Base-by-base conservation (phyloP, 2,797 vertebrate species). In the Cacajao melanocephalus region DNA sequence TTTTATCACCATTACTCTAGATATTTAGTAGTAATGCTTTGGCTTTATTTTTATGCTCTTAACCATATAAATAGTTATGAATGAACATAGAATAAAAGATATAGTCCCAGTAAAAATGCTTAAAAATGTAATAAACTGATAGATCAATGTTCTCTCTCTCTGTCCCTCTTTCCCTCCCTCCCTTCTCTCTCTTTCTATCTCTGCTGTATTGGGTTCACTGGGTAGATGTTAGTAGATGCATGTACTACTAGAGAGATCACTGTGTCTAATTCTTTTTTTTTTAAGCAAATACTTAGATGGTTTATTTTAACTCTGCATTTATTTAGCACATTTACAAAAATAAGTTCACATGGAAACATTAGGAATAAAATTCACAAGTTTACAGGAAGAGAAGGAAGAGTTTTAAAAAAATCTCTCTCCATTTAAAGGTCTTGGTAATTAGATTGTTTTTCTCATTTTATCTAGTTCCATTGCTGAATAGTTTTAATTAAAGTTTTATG, bases 291-390 rank as follows among this genome's bases (percentile, higher is more conserved):
- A 83, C 44, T 76, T 94, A 33, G 46, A 44, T 91, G 44, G 20
- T 75, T 93, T 89, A 50, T 95, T 96, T 97, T 96, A 96, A 95
- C 96, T 96, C 92, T 98, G 97, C 58, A 98, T 98, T 97, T 97
- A 90, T 95, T 98, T 98, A 98, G 39, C 96, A 96, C 96, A 86
- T 97, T 96, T 97, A 92, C 86, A 97, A 96, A 97, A 98, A 97
- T 96, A 97, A 97, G 85, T 94, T 97, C 90, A 95, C 82, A 91
- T 64, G 90, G 95, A 97, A 97, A 96, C 96, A 96, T 96, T 98
- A 93, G 80, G 75, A 85, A 80, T 39, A 88, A 96, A 96, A 95
- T 93, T 96, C 96, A 94, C 93, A 95, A 88, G 81, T 96, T 97
- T 90, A 64, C 46, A 88, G 92, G 73, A 96, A 90, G 58, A 75